Percentiles rank a stretch among this genome's conserved stretches.
These are phyloP conservation scores for Callimorpha dominula DNA, from an alignment of 2,888 invertebrate genomes.

Conservation along the genomic window DNA sequence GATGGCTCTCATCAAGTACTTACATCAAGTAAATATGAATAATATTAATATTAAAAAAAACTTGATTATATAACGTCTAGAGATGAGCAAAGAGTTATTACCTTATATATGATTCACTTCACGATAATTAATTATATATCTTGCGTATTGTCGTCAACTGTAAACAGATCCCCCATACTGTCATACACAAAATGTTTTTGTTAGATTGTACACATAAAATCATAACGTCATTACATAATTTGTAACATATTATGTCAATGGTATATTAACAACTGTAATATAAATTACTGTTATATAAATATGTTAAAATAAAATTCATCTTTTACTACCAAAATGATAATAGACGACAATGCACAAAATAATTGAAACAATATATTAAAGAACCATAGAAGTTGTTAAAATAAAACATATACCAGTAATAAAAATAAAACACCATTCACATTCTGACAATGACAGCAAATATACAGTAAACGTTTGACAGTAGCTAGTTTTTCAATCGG, in stretches of 20 bases:
- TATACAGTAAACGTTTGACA: not conserved
- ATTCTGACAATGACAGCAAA: not conserved
- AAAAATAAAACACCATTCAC: not conserved
- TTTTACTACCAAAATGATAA: not conserved
- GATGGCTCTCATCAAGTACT: slow-evolving; percentile 1
- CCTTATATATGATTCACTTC: not conserved
- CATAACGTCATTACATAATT: too few relatives aligned
- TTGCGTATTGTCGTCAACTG: not conserved
- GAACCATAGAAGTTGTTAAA: not conserved
- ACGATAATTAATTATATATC: not conserved
- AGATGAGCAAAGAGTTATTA: slow-evolving; percentile 6
- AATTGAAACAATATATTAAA: not conserved
- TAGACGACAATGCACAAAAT: slow-evolving; percentile 2
- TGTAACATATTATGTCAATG: too few relatives aligned
- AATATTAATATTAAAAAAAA: slow-evolving; percentile 5
- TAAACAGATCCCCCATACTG: too few relatives aligned
- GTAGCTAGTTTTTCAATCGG: not conserved
- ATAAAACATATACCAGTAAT: slow-evolving; percentile 5
- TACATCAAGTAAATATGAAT: slow-evolving; percentile 3
- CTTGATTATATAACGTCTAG: slow-evolving; percentile 4
- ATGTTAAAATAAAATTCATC: not conserved
- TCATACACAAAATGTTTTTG: too few relatives aligned
- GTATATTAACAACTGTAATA: too few relatives aligned
- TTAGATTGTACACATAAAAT: too few relatives aligned
- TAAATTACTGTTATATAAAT: not conserved